Base-by-base conservation (phyloP, 2,888 invertebrate species). In the Phytoseiulus persimilis region DNA sequence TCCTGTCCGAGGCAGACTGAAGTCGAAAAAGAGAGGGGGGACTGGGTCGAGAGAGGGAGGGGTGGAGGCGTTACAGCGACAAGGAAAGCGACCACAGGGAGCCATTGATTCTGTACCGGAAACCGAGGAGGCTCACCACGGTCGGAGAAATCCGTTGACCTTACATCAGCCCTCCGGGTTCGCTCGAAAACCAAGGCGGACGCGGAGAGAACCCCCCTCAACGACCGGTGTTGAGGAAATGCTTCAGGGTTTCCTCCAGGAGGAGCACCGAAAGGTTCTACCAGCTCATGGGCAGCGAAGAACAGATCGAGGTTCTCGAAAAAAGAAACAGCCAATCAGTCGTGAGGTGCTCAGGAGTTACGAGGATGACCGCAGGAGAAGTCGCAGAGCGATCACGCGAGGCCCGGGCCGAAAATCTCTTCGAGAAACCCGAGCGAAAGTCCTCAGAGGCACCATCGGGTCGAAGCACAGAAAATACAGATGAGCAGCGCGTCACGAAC, bases 51-150 rank as follows among this genome's bases (percentile, higher is more conserved):
- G 28, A 3, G 28, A 65, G 65, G 18, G 23, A 28, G 65, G 65
- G 18, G 23, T 2, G 65, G 65, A 65, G 2, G 11, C 65, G 23
- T 14, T 2, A 14, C 28, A 6, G 18, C 65, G 65, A 65, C 23
- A 23, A 28, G 65, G 18, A 28, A 14, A 65, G 65, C 65, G 65
- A 65, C 65, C 65, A 18, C 65, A 65, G 65, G 65, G 65, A 65
- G 65, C 65, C 65, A 65, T 65, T 65, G 65, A 65, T 65, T 65
- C 65, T 65, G 65, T 65, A 65, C 65, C 65, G 65, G 65, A 65
- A 65, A 65, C 65, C 65, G 28, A 65, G 18, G 18, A 65, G 65
- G 11, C 28, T 14, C 65, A 65, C 65, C 5, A 65, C 18, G 65
- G 65, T 28, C 65, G 65, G 14, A 65, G 65, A 65, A 65, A 65